phyloP scores from a whole-genome alignment of 2,113 vertebrate species.

The Podocnemis expansa region DNA sequence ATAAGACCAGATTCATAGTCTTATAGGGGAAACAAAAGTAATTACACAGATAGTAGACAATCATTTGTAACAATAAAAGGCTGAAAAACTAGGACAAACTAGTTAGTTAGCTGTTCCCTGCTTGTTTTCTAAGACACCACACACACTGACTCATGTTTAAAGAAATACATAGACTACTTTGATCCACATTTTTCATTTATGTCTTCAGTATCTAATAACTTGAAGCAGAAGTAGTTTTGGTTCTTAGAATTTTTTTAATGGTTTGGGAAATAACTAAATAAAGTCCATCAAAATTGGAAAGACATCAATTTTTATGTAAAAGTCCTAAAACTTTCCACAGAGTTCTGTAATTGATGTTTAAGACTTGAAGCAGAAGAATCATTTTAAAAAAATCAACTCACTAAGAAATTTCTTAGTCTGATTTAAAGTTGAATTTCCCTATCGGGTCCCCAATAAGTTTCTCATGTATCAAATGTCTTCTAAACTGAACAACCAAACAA shows the following conservation, averaged over 20 bases:
- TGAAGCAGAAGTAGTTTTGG: slow-evolving; percentile 8
- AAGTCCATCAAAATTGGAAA: not conserved
- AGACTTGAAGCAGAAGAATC: not conserved
- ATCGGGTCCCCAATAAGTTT: not conserved
- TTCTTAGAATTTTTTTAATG: not conserved
- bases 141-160: not conserved
- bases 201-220: not conserved
- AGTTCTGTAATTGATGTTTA: not conserved
- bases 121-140: not conserved
- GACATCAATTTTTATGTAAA: not conserved
- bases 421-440: not conserved
- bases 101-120: not conserved
- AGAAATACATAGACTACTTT: not conserved
- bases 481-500: not conserved
- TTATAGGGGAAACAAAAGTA: not conserved
- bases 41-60: not conserved
- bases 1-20: not conserved
- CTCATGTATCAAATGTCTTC: slow-evolving; percentile 6
- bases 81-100: not conserved
- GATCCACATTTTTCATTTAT: not conserved
- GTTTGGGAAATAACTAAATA: not conserved
- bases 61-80: slow-evolving; percentile 6
- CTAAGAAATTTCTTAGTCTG: not conserved
- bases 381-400: not conserved
- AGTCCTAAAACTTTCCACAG: not conserved